phyloP scores from a whole-genome alignment of 2,797 vertebrate species.

The Sebastes miniatus region DNA sequence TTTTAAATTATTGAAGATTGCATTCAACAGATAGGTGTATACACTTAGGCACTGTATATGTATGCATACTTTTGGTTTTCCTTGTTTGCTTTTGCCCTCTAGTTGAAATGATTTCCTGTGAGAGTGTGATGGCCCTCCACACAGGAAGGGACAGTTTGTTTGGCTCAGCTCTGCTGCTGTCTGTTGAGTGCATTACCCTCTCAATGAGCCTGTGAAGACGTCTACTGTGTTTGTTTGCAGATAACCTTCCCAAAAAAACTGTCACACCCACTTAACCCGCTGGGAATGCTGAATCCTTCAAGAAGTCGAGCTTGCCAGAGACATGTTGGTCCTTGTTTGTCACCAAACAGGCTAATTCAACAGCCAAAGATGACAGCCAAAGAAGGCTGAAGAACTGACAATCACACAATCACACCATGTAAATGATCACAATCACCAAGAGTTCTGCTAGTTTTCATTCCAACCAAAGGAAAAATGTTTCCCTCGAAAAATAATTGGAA shows the following conservation, averaged over 20 bases:
- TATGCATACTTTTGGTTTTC: not conserved
- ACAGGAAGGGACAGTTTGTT: not conserved
- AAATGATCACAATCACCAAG: not conserved
- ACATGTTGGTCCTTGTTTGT: not conserved
- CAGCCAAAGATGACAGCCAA: not conserved
- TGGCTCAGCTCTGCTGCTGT: slow-evolving; percentile 1
- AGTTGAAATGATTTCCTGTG: not conserved
- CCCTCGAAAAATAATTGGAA: no score
- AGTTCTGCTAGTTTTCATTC: not conserved
- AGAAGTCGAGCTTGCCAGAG: not conserved
- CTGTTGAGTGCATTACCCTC: slow-evolving; percentile 12
- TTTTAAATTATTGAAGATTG: not conserved
- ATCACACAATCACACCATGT: not conserved
- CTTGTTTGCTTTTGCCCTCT: not conserved
- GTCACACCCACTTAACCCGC: slow-evolving; percentile 9
- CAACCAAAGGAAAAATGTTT: not conserved
- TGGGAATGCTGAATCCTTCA: not conserved
- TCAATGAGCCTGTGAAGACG: slow-evolving; percentile 12
- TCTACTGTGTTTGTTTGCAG: slow-evolving; percentile 22
- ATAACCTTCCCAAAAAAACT: not conserved
- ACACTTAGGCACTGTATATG: not conserved
- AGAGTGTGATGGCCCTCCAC: not conserved
- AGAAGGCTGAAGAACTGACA: not conserved
- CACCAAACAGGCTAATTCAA: not conserved
- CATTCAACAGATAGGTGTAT: not conserved